Conservation (phyloP, 2,888 invertebrate species). For the Nomada fucata region DNA sequence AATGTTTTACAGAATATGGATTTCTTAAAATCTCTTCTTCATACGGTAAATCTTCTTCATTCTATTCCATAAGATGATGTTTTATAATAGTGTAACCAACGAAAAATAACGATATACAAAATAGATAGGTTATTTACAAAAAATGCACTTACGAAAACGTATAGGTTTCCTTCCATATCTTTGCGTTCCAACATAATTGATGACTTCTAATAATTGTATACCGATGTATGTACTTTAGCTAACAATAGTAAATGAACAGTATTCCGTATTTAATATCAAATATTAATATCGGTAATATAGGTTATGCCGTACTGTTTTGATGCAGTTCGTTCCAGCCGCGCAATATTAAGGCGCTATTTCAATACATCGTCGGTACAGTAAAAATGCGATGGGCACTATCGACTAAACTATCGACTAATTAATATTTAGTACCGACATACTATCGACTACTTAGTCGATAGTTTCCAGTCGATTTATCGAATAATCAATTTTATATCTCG, state of each 20-base stretch:
- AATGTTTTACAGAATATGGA: conserved; percentile 98
- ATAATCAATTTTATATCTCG: too few species aligned
- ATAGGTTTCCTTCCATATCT: conserved; percentile 73
- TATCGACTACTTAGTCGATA: neutral
- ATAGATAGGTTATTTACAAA: conserved; percentile 2
- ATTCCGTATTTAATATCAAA: conserved; percentile 14
- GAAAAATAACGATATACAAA: neutral
- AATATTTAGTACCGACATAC: conserved; percentile 1
- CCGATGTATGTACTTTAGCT: conserved; percentile 11
- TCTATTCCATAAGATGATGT: conserved; percentile 85
- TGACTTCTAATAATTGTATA: conserved; percentile 8
- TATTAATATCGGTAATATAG: conserved; percentile 1
- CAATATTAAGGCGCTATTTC: conserved; percentile 49
- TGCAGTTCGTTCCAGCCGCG: neutral
- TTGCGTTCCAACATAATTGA: conserved; percentile 70
- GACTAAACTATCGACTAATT: too few species aligned
- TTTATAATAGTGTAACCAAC: conserved; percentile 1
- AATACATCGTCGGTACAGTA: conserved; percentile 3
- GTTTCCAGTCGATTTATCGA: too few species aligned
- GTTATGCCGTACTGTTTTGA: conserved; percentile 26
- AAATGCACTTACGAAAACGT: conserved; percentile 77
- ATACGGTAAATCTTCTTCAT: conserved; percentile 97
- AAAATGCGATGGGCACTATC: neutral
- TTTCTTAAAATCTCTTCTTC: conserved; percentile 99
- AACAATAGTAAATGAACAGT: neutral